Percentiles rank a stretch among this genome's conserved stretches.
These are phyloP conservation scores for Yponomeuta plumbellus DNA, from an alignment of 2,888 invertebrate species.

Conservation along the genomic window DNA sequence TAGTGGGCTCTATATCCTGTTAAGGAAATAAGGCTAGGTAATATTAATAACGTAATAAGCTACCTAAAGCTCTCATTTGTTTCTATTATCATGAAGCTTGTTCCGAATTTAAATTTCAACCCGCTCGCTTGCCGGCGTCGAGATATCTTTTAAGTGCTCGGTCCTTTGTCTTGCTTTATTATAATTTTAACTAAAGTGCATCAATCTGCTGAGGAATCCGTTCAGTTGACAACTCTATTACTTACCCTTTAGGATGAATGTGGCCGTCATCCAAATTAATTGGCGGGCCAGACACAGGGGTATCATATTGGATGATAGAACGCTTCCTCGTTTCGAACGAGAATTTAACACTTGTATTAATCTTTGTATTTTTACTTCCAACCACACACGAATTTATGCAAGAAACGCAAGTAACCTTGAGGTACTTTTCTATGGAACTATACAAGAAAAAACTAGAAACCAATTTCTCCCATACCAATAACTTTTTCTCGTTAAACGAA, in stretches of 20 bases:
- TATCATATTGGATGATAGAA: slow-evolving; percentile 35
- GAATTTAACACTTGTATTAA: slow-evolving; percentile 25
- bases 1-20: too few relatives aligned
- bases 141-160: neutral
- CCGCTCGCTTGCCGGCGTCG: neutral
- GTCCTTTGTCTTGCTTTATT: neutral
- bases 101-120: neutral
- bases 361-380: neutral
- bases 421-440: neutral
- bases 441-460: neutral
- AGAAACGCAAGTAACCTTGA: too few relatives aligned
- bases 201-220: neutral
- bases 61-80: neutral
- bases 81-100: neutral
- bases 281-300: slow-evolving; percentile 35
- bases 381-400: neutral
- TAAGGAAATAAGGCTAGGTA: too few relatives aligned
- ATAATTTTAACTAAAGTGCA: neutral
- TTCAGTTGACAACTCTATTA: neutral
- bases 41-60: too few relatives aligned
- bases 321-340: slow-evolving; percentile 25
- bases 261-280: slow-evolving; percentile 47
- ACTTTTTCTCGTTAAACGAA: slow-evolving; percentile 8
- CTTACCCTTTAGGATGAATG: slow-evolving; percentile 55
- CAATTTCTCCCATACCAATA: neutral